phyloP scores from a whole-genome alignment of 2,797 vertebrate species.

The Phalanger gymnotis region DNA sequence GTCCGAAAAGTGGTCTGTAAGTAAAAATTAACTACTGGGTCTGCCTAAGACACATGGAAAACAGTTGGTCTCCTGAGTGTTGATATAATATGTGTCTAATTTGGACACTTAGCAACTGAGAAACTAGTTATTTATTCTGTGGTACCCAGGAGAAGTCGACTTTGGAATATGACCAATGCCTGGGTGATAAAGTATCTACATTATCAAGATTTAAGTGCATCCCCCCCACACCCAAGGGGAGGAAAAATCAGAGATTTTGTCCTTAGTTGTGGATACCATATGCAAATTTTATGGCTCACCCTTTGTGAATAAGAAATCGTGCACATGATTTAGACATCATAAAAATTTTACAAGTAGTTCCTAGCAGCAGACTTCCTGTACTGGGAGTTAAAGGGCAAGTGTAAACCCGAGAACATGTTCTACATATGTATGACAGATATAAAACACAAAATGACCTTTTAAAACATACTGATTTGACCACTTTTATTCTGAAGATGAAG shows the following conservation, averaged over 20 bases:
- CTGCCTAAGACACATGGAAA: neutral
- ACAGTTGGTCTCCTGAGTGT: neutral
- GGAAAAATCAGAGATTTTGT: constrained; percentile 15
- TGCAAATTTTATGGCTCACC: constrained; percentile 69
- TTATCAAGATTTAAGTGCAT: constrained; percentile 18
- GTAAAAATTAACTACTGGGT: neutral
- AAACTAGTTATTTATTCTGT: neutral
- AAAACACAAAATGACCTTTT: constrained; percentile 64
- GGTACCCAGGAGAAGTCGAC: constrained; percentile 25
- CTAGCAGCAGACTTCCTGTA: constrained; percentile 72
- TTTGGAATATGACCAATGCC: neutral
- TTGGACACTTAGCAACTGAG: neutral
- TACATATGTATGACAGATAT: constrained; percentile 62
- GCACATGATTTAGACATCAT: constrained; percentile 65
- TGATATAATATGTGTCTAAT: constrained; percentile 17
- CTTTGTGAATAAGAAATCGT: constrained; percentile 71
- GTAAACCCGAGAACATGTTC: constrained; percentile 66
- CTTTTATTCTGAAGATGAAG: constrained; percentile 47
- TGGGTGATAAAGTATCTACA: constrained; percentile 18
- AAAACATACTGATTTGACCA: constrained; percentile 43
- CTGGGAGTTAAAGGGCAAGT: constrained; percentile 73
- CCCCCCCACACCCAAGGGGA: constrained; percentile 11
- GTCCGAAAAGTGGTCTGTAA: neutral
- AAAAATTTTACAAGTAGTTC: constrained; percentile 71
- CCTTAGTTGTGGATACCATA: constrained; percentile 60